Base-by-base conservation (phyloP, 2,888 invertebrate species). In the Lasioglossum pauxillum region DNA sequence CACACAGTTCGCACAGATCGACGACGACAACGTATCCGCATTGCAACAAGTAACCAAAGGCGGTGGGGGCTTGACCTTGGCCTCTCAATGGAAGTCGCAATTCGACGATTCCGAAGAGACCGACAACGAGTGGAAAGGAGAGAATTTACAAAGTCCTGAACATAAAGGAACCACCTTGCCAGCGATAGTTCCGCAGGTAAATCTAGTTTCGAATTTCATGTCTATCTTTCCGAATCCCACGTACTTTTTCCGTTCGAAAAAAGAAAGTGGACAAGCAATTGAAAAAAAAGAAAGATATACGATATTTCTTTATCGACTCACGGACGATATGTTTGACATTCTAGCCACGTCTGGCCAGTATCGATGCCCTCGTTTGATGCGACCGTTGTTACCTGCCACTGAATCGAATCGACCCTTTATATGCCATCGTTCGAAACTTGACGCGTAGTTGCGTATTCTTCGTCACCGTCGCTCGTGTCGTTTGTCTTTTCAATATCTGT, bases 91-190 rank as follows among this genome's bases (percentile, higher is more conserved):
- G 98, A 99, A 99, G 94, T 98, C 98, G 0, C 99, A 99, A 94
- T 99, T 99, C 94, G 99, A 99, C 93, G 99, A 99, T 94, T 98
- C 98, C 0, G 99, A 99, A 90, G 99, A 99, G 93, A 98, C 98
- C 0, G 98, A 99, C 94, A 98, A 98, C 95, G 98, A 98, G 95
- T 98, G 98, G 98, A 98, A 98, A 93, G 98, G 98, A 89, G 98
- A 98, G 92, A 95, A 95, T 88, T 86, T 94, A 31, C 94, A 96
- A 92, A 95, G 95, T 91, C 96, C 95, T 35, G 95, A 96, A 85
- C 95, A 95, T 89, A 95, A 95, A 92, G 95, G 93, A 38, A 88
- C 86, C n/a, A 93, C 91, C 83, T 88, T 91, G 71, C 90, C 93
- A 57, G 87, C 92, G 23, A 88, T 94, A 85, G 87, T 94, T 86